phyloP scores from a whole-genome alignment of 1,140 invertebrate genomes.

The Platorchestia sp. region DNA sequence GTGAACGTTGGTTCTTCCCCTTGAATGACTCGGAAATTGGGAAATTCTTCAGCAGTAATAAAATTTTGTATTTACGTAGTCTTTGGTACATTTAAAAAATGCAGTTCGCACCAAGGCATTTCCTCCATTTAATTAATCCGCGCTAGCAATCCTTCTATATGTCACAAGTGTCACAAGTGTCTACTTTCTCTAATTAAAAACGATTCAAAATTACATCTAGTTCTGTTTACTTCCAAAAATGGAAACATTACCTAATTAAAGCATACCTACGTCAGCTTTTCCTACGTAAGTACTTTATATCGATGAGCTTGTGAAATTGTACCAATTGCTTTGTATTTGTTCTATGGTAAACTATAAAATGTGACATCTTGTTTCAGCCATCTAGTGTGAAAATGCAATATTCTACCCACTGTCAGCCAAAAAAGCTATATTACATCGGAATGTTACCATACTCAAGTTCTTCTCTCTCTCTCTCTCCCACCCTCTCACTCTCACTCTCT shows the following conservation, averaged over 20 bases:
- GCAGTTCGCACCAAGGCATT: neutral
- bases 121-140: neutral
- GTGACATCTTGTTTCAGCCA: neutral
- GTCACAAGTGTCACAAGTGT: neutral
- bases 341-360: neutral
- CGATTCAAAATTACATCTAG: neutral
- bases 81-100: neutral
- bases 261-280: no score
- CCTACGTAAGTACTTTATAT: no score
- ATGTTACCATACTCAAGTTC: neutral
- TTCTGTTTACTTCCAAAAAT: neutral
- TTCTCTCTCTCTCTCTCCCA: neutral
- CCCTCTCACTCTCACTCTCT: no score
- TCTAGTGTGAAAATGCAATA: neutral
- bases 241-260: neutral
- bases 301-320: neutral
- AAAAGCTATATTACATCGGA: neutral
- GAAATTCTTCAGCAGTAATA: neutral
- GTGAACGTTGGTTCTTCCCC: no score
- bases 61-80: neutral
- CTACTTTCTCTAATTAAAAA: neutral
- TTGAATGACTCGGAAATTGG: no score
- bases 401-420: neutral
- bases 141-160: neutral
- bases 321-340: neutral